Evolutionary conservation across 2,113 vertebrate species (phyloP).

Genomic region (Rallus limicola): DNA sequence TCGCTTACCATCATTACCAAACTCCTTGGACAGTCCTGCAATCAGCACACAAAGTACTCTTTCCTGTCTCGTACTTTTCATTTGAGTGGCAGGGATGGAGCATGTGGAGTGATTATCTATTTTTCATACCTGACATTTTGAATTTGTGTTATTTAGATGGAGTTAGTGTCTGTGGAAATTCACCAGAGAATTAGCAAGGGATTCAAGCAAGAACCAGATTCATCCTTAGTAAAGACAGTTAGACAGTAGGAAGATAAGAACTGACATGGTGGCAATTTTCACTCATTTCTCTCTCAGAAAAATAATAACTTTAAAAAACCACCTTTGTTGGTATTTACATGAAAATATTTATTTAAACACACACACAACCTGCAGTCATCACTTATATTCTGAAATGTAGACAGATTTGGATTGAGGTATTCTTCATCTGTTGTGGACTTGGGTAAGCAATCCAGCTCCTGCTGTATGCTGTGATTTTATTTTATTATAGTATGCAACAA

Average conservation of each 20-base stretch:
- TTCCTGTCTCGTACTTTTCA: neutral
- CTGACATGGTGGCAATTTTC: neutral
- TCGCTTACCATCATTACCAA: neutral
- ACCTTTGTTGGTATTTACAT: neutral
- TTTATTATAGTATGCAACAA: neutral
- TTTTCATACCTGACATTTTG: conserved; percentile 33
- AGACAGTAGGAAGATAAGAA: neutral
- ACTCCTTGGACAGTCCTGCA: neutral
- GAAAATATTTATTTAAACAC: neutral
- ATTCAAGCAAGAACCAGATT: neutral
- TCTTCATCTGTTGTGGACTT: neutral
- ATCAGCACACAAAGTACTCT: neutral
- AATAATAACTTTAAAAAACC: neutral
- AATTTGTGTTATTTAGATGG: conserved; percentile 13
- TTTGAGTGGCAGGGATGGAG: neutral
- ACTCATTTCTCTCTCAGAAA: neutral
- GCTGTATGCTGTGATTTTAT: neutral
- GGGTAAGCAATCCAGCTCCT: neutral
- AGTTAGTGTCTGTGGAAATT: neutral
- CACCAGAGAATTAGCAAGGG: neutral
- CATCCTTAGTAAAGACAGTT: neutral
- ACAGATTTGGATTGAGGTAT: neutral
- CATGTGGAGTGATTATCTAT: neutral
- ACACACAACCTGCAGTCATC: neutral
- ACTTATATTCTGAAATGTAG: neutral